A percentile compares a stretch with the other conserved stretches of the same genome.
Evolutionary conservation across 2,113 vertebrate species (phyloP).

Genomic region (Neolamprologus sp.): DNA sequence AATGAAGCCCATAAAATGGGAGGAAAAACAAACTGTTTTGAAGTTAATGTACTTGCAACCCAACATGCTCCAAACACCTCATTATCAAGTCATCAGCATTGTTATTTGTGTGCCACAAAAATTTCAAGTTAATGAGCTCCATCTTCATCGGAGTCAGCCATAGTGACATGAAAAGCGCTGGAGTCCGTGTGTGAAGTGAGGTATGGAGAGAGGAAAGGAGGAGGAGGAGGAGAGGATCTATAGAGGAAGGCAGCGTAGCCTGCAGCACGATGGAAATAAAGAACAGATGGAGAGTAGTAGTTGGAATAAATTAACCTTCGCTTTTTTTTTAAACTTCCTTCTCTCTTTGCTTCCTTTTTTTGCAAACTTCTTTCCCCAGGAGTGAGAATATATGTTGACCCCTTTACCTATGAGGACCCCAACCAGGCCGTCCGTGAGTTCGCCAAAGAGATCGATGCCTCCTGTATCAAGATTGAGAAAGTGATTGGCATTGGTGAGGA

Average conservation of each 20-base stretch:
- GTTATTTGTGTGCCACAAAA: slow-evolving; percentile 36
- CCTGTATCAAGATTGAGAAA: slow-evolving; percentile 98
- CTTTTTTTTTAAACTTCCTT: not conserved
- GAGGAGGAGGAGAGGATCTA: slow-evolving; percentile 10
- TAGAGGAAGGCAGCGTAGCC: slow-evolving; percentile 35
- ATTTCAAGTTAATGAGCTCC: slow-evolving; percentile 48
- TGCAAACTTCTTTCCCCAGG: slow-evolving; percentile 64
- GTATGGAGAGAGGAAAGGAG: not conserved
- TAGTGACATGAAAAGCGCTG: slow-evolving; percentile 26
- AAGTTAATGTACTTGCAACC: slow-evolving; percentile 35
- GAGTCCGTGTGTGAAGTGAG: slow-evolving; percentile 8
- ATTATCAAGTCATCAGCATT: slow-evolving; percentile 55
- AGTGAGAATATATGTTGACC: slow-evolving; percentile 96
- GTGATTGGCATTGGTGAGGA: slow-evolving; percentile 93
- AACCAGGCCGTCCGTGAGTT: slow-evolving; percentile 98
- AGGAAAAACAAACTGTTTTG: slow-evolving; percentile 6
- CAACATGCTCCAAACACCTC: slow-evolving; percentile 36
- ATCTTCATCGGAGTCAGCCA: slow-evolving; percentile 17
- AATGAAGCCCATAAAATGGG: slow-evolving; percentile 18
- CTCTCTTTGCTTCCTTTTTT: not conserved
- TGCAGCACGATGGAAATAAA: slow-evolving; percentile 54
- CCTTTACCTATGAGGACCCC: slow-evolving; percentile 97
- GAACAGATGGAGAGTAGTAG: slow-evolving; percentile 51
- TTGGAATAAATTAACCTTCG: slow-evolving; percentile 46
- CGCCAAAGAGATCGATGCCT: slow-evolving; percentile 97